Evolutionary conservation across 1,140 invertebrate species (phyloP), one percentile per base, ranked within the genome.

Genomic region (Bicyclus anynana): DNA sequence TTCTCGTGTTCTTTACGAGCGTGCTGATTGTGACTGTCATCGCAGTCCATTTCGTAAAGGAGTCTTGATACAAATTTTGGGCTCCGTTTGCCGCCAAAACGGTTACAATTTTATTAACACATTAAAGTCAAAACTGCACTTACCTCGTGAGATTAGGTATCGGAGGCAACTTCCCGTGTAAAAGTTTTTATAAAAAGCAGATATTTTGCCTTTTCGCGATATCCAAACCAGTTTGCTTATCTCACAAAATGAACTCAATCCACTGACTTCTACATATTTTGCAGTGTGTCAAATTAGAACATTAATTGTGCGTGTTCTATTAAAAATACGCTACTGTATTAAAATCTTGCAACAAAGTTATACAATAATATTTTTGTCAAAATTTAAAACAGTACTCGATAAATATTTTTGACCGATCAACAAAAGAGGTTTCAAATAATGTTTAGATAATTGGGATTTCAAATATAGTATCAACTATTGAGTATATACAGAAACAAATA

Each of bases 61-160:
- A 44, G 38, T 47, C 20, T 10, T 16, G 9, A 47, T 53, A 48
- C 38, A 52, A 61, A 56, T 53, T 37, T 27, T 17, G 27, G 20
- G 18, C 37, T 51, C 50, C 67, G 69, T 77, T 70, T 53, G 73
- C 74, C 71, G 78, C 80, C 82, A 83, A 84, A 87, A 84, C 81
- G 77, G 54, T 85, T 84, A 84, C 80, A 84, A 77, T 87, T 87
- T 84, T 85, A 85, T 87, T 85, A 85, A 87, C 84, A 87, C 82
- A 84, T 85, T 80, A 81, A 84, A 87, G 80, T 83, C 79, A 81
- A 85, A 85, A 84, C 79, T 83, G 80, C 84, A 87, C 74, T 87
- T 82, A 82, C 77, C 61, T 73, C 65, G 65, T 67, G 67, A 82
- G 84, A 87, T 87, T 84, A 50, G 51, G 52, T 60, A 87, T 87